phyloP scores from a whole-genome alignment of 1,140 invertebrate genomes.

The Drosophila malerkotliana region DNA sequence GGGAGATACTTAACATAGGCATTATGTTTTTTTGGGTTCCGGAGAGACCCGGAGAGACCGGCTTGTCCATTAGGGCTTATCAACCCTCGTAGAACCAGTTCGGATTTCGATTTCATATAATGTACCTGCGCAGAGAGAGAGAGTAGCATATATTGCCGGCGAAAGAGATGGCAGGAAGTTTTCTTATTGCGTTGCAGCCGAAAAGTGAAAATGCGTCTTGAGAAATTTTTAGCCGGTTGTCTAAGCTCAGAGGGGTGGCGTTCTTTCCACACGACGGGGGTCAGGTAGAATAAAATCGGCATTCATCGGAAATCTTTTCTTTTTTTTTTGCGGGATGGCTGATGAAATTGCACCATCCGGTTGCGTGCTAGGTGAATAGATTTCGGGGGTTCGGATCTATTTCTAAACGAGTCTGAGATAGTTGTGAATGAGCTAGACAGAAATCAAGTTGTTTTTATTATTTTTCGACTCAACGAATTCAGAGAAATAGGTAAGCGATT shows the following conservation, averaged over 20 bases:
- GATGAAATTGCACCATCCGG: slow-evolving; percentile 69
- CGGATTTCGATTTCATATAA: slow-evolving; percentile 41
- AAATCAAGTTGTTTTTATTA: slow-evolving; percentile 34
- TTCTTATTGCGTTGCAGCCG: slow-evolving; percentile 48
- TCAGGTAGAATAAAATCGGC: slow-evolving; percentile 1
- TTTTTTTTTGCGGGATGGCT: slow-evolving; percentile 46
- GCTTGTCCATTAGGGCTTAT: slow-evolving; percentile 44
- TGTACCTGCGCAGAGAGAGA: slow-evolving; percentile 61
- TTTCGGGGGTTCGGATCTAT: slow-evolving; percentile 32
- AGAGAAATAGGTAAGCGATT: slow-evolving; percentile 8
- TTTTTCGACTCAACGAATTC: slow-evolving; percentile 18
- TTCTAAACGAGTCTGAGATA: slow-evolving; percentile 61
- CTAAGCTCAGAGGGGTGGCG: slow-evolving; percentile 37
- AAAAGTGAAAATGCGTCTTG: slow-evolving; percentile 65
- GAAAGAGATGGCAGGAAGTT: slow-evolving; percentile 14
- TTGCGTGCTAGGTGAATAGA: slow-evolving; percentile 48
- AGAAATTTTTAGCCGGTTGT: slow-evolving; percentile 33
- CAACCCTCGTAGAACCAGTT: slow-evolving; percentile 59
- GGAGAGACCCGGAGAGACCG: slow-evolving; percentile 5
- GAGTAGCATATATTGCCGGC: not conserved
- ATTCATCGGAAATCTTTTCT: slow-evolving; percentile 45
- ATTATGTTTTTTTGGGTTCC: slow-evolving; percentile 12
- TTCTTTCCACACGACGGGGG: slow-evolving; percentile 17
- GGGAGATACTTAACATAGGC: slow-evolving; percentile 16
- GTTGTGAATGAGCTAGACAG: slow-evolving; percentile 62